A percentile compares a stretch with the other conserved stretches of the same genome.
These are phyloP conservation scores for Coelopa frigida DNA, from an alignment of 1,140 invertebrate species.

Conservation along the genomic window DNA sequence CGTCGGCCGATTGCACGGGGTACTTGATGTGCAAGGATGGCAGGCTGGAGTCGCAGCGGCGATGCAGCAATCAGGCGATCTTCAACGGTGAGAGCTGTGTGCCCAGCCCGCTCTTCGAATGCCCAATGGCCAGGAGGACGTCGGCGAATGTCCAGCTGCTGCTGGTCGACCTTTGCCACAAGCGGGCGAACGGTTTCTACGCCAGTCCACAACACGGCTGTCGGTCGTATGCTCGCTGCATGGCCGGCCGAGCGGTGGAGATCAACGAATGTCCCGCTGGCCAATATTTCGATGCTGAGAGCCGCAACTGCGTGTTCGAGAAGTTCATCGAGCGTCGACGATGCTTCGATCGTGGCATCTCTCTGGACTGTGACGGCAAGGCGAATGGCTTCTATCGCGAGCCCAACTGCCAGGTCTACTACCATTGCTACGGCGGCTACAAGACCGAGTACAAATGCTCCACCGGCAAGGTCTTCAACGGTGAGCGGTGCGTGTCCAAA, in stretches of 20 bases:
- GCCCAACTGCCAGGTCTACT: slow-evolving; percentile 48
- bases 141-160: neutral
- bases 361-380: slow-evolving; percentile 45
- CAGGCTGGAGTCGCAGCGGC: neutral
- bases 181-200: slow-evolving; percentile 15
- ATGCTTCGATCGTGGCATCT: slow-evolving; percentile 6
- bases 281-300: slow-evolving; percentile 14
- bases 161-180: slow-evolving; percentile 14
- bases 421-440: slow-evolving; percentile 45
- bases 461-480: slow-evolving; percentile 47
- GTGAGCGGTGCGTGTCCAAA: slow-evolving; percentile 43
- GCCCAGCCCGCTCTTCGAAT: slow-evolving; percentile 3
- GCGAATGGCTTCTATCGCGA: slow-evolving; percentile 48
- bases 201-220: slow-evolving; percentile 12
- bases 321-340: slow-evolving; percentile 2
- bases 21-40: slow-evolving; percentile 11
- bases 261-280: slow-evolving; percentile 6
- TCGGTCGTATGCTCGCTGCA: slow-evolving; percentile 7
- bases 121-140: neutral
- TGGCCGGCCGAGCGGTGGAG: slow-evolving; percentile 5
- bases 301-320: slow-evolving; percentile 7
- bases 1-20: slow-evolving; percentile 7
- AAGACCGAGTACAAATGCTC: slow-evolving; percentile 45
- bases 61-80: slow-evolving; percentile 8
- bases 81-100: slow-evolving; percentile 16